Conservation (phyloP, 2,113 vertebrate species). For the Anguilla japonica region DNA sequence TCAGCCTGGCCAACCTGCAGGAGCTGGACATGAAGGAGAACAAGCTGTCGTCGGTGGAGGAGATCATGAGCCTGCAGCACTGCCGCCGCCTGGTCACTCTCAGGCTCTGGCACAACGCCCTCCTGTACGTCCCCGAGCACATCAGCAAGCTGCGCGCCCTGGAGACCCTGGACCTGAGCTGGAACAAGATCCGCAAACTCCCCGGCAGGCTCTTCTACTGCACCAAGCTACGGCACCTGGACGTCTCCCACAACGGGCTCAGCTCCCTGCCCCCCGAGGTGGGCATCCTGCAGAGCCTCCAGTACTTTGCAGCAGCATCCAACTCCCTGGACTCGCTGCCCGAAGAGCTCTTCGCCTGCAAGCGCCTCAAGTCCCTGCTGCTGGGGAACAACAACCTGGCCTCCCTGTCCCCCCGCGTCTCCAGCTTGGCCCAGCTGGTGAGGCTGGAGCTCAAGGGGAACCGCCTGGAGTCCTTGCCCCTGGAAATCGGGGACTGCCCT, state of each 20-base stretch:
- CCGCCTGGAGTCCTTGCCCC: conserved; percentile 72
- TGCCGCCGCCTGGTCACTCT: conserved; percentile 77
- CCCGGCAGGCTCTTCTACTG: conserved; percentile 78
- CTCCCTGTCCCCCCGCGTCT: conserved; percentile 70
- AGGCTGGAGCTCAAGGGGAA: conserved; percentile 82
- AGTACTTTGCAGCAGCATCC: conserved; percentile 74
- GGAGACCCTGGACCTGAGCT: conserved; percentile 78
- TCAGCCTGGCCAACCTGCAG: conserved; percentile 79
- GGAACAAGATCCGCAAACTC: conserved; percentile 78
- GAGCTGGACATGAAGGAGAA: conserved; percentile 84
- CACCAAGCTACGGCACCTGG: conserved; percentile 76
- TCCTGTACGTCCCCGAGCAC: conserved; percentile 80
- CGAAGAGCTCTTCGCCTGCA: conserved; percentile 82
- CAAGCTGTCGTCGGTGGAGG: conserved; percentile 80
- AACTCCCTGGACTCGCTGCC: conserved; percentile 80
- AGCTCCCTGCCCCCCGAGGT: conserved; percentile 74
- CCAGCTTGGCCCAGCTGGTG: conserved; percentile 66
- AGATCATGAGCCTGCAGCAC: conserved; percentile 87
- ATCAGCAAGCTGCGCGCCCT: conserved; percentile 77
- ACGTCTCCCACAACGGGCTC: conserved; percentile 82
- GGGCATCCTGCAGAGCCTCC: conserved; percentile 76
- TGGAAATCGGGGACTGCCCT: conserved; percentile 71
- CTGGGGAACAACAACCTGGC: conserved; percentile 76
- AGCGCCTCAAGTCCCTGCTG: conserved; percentile 72
- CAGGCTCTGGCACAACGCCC: conserved; percentile 83